phyloP scores from a whole-genome alignment of 1,140 invertebrate genomes.

The Eurytemora carolleeae region DNA sequence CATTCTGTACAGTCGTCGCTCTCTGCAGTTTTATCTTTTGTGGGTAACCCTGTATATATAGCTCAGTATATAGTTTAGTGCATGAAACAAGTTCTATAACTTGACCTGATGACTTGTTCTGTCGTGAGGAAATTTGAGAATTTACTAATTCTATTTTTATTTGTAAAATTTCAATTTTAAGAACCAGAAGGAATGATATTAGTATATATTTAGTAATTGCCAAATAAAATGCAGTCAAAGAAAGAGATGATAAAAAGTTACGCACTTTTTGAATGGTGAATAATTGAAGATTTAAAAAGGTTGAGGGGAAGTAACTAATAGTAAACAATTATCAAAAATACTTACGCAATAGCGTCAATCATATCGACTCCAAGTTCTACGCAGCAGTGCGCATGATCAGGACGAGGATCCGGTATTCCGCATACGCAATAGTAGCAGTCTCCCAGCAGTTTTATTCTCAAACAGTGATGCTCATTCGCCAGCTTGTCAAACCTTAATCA shows the following conservation, averaged over 20 bases:
- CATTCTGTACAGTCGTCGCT: too few species aligned
- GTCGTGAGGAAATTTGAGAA: too few species aligned
- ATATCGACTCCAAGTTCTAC: slow-evolving; percentile 91
- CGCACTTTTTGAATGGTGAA: neutral
- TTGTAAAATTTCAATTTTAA: too few species aligned
- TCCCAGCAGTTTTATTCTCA: slow-evolving; percentile 73
- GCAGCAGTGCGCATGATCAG: slow-evolving; percentile 77
- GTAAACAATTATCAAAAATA: slow-evolving; percentile 21
- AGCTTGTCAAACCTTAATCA: slow-evolving; percentile 85
- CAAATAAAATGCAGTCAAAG: neutral
- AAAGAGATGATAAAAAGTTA: neutral
- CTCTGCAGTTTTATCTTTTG: too few species aligned
- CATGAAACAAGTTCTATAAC: too few species aligned
- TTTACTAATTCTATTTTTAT: too few species aligned
- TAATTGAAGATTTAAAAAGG: too few species aligned
- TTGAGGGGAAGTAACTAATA: neutral
- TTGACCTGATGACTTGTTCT: too few species aligned
- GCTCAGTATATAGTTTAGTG: too few species aligned
- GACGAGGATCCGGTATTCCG: slow-evolving; percentile 61
- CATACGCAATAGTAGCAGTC: slow-evolving; percentile 91
- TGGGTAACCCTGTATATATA: too few species aligned
- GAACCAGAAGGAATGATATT: too few species aligned
- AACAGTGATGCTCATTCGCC: slow-evolving; percentile 70
- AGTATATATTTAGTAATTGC: neutral
- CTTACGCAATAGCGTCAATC: slow-evolving; percentile 88